Conservation (phyloP, 2,113 vertebrate genomes). For the Plecotus auritus region DNA sequence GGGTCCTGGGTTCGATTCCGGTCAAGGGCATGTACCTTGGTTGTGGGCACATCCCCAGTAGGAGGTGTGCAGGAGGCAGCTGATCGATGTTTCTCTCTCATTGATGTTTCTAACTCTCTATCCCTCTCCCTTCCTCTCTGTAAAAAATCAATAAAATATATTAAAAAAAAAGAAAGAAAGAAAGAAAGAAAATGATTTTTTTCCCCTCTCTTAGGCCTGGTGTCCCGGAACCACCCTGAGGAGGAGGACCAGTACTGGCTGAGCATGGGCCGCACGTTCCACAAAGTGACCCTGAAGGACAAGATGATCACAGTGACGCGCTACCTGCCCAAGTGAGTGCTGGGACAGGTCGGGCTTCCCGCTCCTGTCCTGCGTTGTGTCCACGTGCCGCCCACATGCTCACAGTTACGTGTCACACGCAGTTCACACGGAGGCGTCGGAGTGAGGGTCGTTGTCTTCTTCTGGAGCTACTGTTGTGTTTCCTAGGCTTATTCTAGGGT, state of each 20-base stretch:
- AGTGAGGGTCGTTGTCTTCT: neutral
- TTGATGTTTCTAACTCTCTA: too few species aligned
- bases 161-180: too few species aligned
- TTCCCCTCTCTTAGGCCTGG: slow-evolving; percentile 84
- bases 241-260: slow-evolving; percentile 97
- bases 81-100: too few species aligned
- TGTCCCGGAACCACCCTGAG: slow-evolving; percentile 90
- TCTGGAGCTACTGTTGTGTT: neutral
- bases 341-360: neutral
- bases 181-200: neutral
- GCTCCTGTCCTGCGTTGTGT: neutral
- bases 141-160: too few species aligned
- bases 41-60: too few species aligned
- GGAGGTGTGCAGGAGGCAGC: too few species aligned
- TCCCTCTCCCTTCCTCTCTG: too few species aligned
- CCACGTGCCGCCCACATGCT: neutral
- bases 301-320: slow-evolving; percentile 98
- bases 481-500: neutral
- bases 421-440: neutral
- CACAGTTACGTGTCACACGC: neutral
- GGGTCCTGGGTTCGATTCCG: too few species aligned
- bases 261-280: slow-evolving; percentile 98
- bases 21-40: too few species aligned
- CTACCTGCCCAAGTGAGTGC: slow-evolving; percentile 96
- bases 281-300: slow-evolving; percentile 96